phyloP scores from a whole-genome alignment of 2,888 invertebrate species.

The Cremastinae sp. region DNA sequence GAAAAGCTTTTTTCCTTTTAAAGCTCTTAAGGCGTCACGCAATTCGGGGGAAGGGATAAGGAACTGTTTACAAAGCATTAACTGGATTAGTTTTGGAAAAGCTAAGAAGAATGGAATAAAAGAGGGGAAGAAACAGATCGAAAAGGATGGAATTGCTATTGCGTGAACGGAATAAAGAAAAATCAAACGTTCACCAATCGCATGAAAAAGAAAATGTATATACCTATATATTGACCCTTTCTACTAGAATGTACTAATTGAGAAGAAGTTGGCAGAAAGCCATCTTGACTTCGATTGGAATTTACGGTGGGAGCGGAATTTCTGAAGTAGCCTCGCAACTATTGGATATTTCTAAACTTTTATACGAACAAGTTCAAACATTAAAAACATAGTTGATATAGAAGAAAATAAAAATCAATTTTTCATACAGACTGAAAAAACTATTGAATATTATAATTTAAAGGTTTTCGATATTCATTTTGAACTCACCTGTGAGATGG shows the following conservation, averaged over 20 bases:
- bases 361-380: not conserved
- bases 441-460: not conserved
- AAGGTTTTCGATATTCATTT: not conserved
- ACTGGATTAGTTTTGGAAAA: constrained; percentile 57
- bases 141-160: constrained; percentile 51
- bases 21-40: not conserved
- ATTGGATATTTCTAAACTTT: too few species aligned
- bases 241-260: too few species aligned
- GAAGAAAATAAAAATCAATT: too few species aligned
- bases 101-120: constrained; percentile 22
- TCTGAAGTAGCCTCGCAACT: too few species aligned
- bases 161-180: constrained; percentile 29
- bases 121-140: constrained; percentile 4
- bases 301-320: too few species aligned
- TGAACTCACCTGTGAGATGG: constrained; percentile 70
- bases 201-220: too few species aligned
- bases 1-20: not conserved
- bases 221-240: too few species aligned
- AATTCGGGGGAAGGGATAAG: constrained; percentile 20
- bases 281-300: too few species aligned
- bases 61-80: constrained; percentile 53
- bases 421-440: too few species aligned
- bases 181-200: too few species aligned
- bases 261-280: too few species aligned
- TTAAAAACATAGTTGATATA: too few species aligned